Evolutionary conservation across 2,797 vertebrate species (phyloP), one percentile per base, ranked within the genome.

Genomic region (Sitta carolinensis): DNA sequence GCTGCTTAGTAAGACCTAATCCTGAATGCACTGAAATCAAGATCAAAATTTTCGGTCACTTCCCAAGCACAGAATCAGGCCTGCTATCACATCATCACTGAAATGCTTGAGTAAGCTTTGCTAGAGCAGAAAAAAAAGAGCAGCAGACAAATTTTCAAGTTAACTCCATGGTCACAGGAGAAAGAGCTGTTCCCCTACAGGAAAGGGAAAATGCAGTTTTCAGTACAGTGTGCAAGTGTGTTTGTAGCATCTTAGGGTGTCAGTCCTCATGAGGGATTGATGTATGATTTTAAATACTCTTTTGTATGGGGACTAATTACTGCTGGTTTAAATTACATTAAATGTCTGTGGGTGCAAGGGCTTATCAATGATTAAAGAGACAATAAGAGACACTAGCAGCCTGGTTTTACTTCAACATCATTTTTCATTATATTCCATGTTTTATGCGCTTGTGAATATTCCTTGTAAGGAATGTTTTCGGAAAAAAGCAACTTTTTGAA

Each of bases 341-440:
- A 43, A 61, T 30, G 20, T 34, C 30, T 4, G 3, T 15, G 42
- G 15, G 34, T 40, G 52, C n/a, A 75, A 68, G n/a, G 57, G 5
- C 13, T 76, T 68, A 64, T 30, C 19, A 66, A 11, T 45, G 45
- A 69, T 57, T 59, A 70, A 84, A 67, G 36, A 81, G 36, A 58
- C 0, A 0, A 18, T 59, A 75, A 72, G 11, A 16, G 26, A 6
- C 32, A 69, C 15, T 66, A 67, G 23, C 10, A 64, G 34, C 10
- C 20, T 54, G 20, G 21, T 16, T 94, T 87, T 81, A 27, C 6
- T 47, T 84, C 59, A 78, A 23, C 5, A 12, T 55, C 0, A 13
- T 38, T 89, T 84, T 80, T 72, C 19, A 50, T 32, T 78, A 13
- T 79, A 63, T 50, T 50, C 27, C 22, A n/a, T 32, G 16, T 32